Conservation (phyloP, 2,113 vertebrate genomes). For the Patagioenas fasciata region DNA sequence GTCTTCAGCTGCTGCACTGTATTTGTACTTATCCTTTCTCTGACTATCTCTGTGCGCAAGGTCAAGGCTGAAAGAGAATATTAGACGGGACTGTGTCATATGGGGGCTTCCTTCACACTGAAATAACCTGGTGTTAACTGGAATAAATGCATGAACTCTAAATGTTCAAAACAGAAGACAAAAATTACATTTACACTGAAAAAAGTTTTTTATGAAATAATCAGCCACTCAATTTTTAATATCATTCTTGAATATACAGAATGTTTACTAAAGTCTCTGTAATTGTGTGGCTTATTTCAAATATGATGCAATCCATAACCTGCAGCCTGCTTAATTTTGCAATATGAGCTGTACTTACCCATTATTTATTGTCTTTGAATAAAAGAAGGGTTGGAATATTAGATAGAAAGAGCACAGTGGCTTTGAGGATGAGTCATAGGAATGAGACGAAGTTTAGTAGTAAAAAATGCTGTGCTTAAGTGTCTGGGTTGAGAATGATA, state of each 20-base stretch:
- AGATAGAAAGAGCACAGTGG: background rate
- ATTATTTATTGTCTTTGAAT: slow-evolving; percentile 16
- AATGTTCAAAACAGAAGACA: background rate
- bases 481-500: background rate
- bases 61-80: background rate
- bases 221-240: background rate
- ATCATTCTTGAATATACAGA: background rate
- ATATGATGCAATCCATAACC: background rate
- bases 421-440: background rate
- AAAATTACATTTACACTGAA: background rate
- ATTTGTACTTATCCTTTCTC: background rate
- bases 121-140: background rate
- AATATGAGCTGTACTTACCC: slow-evolving; percentile 4
- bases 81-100: background rate
- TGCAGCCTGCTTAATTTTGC: slow-evolving; percentile 24
- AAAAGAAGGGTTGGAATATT: background rate
- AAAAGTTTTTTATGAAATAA: background rate
- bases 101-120: background rate
- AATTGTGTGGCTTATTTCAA: background rate
- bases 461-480: background rate
- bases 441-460: background rate
- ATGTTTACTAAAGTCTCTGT: background rate
- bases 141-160: background rate
- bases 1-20: background rate
- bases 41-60: background rate